Conservation (phyloP, 1,140 invertebrate genomes). For the Tigriopus japonicus region DNA sequence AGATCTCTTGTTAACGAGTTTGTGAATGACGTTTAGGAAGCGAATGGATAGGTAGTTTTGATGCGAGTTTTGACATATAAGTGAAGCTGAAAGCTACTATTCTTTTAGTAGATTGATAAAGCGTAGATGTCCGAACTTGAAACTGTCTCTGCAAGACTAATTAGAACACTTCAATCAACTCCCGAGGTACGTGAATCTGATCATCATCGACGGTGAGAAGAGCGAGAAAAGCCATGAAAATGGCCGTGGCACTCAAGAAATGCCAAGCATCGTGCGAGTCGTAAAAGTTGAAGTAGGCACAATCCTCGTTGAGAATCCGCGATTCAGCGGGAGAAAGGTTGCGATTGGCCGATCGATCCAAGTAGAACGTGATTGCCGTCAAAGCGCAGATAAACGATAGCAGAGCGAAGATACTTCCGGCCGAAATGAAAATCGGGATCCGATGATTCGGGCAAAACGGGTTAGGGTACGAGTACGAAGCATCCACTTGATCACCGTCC, state of each 20-base stretch:
- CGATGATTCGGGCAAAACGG: background rate
- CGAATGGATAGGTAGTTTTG: background rate
- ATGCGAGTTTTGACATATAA: background rate
- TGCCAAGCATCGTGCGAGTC: slow-evolving; percentile 19
- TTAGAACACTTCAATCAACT: slow-evolving; percentile 12
- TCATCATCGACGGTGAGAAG: slow-evolving; percentile 15
- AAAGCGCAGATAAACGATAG: background rate
- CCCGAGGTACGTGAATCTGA: background rate
- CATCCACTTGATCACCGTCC: background rate
- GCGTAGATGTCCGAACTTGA: no score
- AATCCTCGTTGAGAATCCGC: slow-evolving; percentile 15
- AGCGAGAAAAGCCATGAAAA: slow-evolving; percentile 19
- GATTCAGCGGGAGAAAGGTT: slow-evolving; percentile 15
- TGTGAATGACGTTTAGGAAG: background rate
- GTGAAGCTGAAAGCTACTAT: slow-evolving; percentile 4
- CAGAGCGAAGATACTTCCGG: background rate
- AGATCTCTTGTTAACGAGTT: background rate
- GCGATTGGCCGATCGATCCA: background rate
- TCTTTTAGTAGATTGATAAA: slow-evolving; percentile 15
- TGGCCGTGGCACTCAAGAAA: slow-evolving; percentile 13
- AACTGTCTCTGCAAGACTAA: no score
- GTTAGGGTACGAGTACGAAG: background rate
- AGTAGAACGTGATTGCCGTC: background rate
- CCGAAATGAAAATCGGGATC: background rate
- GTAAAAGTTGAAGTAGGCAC: slow-evolving; percentile 16